Evolutionary conservation across 2,797 vertebrate species (phyloP).

Genomic region (Anableps anableps): DNA sequence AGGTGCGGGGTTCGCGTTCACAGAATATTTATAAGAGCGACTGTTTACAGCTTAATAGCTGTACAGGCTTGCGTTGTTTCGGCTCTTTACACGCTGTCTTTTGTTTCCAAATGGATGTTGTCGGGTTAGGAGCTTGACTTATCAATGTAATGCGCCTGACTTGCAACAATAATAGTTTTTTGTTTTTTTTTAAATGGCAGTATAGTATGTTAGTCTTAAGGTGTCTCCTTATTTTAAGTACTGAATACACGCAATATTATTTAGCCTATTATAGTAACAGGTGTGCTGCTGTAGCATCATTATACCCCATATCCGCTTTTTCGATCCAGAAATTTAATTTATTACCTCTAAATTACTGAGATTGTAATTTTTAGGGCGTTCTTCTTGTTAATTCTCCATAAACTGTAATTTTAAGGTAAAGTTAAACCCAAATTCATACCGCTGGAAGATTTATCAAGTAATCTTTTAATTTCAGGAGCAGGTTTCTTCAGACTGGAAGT

Average conservation of each 20-base stretch:
- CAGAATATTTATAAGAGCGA: not conserved
- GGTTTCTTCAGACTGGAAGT: not conserved
- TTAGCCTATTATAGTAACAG: not conserved
- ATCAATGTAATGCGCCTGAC: slow-evolving; percentile 8
- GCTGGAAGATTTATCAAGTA: not conserved
- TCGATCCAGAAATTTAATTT: not conserved
- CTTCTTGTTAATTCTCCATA: not conserved
- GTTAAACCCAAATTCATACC: not conserved
- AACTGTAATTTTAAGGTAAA: not conserved
- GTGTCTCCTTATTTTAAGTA: not conserved
- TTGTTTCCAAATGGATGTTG: not conserved
- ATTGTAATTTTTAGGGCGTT: not conserved
- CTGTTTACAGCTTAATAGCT: rapidly evolving
- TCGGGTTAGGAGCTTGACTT: slow-evolving; percentile 5
- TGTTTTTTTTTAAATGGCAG: too few relatives aligned
- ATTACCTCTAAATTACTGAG: not conserved
- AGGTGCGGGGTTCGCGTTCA: not conserved
- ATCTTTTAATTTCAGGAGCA: not conserved
- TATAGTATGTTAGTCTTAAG: not conserved
- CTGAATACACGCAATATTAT: not conserved
- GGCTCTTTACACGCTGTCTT: not conserved
- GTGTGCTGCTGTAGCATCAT: not conserved
- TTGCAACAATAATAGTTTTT: not conserved
- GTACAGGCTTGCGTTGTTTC: not conserved
- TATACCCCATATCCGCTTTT: not conserved